These are phyloP conservation scores for Phrynocephalus vlangalii DNA, from an alignment of 2,797 vertebrate genomes.

Conservation along the genomic window DNA sequence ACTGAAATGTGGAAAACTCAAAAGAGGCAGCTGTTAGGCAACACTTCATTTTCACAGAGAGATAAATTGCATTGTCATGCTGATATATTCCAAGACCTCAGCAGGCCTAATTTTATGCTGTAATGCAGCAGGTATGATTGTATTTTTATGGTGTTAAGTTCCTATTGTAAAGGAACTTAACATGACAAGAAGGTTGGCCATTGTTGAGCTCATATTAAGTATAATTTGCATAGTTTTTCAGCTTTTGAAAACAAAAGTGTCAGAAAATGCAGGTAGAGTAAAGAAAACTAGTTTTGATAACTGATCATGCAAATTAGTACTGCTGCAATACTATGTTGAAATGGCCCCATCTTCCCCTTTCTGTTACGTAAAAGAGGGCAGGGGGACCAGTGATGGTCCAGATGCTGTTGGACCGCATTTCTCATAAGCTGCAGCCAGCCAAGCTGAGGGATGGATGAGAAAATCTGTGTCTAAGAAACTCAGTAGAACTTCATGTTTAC, in stretches of 20 bases:
- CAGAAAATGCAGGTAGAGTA: conserved; percentile 9
- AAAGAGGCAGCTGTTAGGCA: conserved; percentile 8
- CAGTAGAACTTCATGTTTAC: not conserved
- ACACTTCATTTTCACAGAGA: conserved; percentile 31
- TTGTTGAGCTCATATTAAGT: conserved; percentile 16
- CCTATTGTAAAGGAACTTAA: conserved; percentile 21
- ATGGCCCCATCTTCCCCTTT: not conserved
- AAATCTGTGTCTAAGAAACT: not conserved
- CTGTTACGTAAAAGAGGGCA: not conserved
- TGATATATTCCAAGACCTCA: conserved; percentile 22
- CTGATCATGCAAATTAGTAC: conserved; percentile 9
- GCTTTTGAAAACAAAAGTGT: conserved; percentile 1
- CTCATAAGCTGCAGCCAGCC: not conserved
- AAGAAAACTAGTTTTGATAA: not conserved
- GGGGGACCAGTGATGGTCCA: no score
- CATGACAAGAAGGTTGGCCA: conserved; percentile 8
- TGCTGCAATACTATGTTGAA: not conserved
- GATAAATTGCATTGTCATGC: conserved; percentile 13
- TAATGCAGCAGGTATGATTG: conserved; percentile 29
- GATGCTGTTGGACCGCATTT: not conserved
- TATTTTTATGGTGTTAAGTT: conserved; percentile 23
- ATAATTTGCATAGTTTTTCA: conserved; percentile 30
- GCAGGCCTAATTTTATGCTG: conserved; percentile 22
- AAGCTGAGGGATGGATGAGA: not conserved
- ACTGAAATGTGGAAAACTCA: not conserved